Percentiles rank a stretch among this genome's conserved stretches.
These are phyloP conservation scores for Sorex fumeus DNA, from an alignment of 2,113 vertebrate genomes.

Conservation along the genomic window DNA sequence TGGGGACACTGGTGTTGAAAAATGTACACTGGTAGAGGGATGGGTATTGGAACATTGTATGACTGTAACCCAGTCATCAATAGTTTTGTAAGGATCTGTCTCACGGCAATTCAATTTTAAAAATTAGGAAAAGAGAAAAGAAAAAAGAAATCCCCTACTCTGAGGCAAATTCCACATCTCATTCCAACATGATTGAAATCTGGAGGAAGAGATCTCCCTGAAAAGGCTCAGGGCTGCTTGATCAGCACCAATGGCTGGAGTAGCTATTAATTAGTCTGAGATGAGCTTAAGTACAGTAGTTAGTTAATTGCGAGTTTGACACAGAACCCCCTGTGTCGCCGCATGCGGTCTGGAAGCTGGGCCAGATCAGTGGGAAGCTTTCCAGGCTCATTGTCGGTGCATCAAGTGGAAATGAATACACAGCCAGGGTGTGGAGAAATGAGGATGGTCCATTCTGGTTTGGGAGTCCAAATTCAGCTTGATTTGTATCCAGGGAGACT, in stretches of 20 bases:
- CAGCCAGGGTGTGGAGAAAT: neutral
- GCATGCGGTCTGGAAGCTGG: neutral
- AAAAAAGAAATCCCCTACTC: too few relatives aligned
- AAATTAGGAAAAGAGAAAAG: too few relatives aligned
- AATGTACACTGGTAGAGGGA: too few relatives aligned
- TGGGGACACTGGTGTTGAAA: too few relatives aligned
- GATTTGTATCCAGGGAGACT: neutral
- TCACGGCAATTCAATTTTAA: too few relatives aligned
- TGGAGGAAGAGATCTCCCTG: neutral
- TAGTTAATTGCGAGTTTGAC: constrained; percentile 69
- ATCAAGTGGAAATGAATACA: neutral
- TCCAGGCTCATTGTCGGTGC: neutral
- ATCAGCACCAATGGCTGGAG: neutral
- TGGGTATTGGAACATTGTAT: too few relatives aligned
- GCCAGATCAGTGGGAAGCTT: constrained; percentile 23
- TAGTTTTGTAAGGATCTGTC: too few relatives aligned
- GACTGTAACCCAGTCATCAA: too few relatives aligned
- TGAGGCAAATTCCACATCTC: neutral
- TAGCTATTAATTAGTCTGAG: constrained; percentile 65
- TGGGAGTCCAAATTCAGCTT: neutral
- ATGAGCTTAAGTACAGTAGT: constrained; percentile 73
- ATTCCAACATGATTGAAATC: neutral
- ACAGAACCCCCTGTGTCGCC: constrained; percentile 34
- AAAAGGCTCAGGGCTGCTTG: neutral
- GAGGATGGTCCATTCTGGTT: neutral